Evolutionary conservation across 2,888 invertebrate genomes (phyloP).

Genomic region (Sclerodermus sp.): DNA sequence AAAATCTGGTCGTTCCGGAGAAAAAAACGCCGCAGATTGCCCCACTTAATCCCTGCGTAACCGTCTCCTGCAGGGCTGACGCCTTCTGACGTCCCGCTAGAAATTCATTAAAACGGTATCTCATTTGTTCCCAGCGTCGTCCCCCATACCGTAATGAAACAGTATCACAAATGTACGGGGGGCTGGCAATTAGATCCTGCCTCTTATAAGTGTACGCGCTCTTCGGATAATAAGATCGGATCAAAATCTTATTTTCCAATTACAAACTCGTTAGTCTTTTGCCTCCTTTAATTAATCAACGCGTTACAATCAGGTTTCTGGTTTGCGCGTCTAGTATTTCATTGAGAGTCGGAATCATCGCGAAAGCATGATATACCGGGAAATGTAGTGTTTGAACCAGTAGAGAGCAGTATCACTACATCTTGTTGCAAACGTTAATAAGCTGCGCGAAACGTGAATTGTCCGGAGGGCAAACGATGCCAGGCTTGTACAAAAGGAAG

Average conservation of each 20-base stretch:
- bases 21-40: constrained; percentile 50
- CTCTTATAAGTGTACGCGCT: no score
- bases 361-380: no score
- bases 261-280: no score
- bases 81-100: constrained; percentile 47
- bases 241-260: no score
- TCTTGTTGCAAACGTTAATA: background rate
- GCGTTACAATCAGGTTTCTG: no score
- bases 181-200: no score
- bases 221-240: no score
- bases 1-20: constrained; percentile 40
- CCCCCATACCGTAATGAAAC: constrained; percentile 43
- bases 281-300: no score
- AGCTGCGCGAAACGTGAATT: background rate
- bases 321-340: no score
- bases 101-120: constrained; percentile 51
- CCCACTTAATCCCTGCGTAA: constrained; percentile 42
- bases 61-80: constrained; percentile 42
- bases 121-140: constrained; percentile 44
- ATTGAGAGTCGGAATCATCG: no score
- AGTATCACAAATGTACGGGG: constrained; percentile 36
- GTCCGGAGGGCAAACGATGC: background rate
- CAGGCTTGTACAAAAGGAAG: constrained; percentile 26
- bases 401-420: no score
- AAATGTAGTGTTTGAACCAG: background rate